Base-by-base conservation (phyloP, 2,888 invertebrate genomes). In the Polydrusus cervinus region DNA sequence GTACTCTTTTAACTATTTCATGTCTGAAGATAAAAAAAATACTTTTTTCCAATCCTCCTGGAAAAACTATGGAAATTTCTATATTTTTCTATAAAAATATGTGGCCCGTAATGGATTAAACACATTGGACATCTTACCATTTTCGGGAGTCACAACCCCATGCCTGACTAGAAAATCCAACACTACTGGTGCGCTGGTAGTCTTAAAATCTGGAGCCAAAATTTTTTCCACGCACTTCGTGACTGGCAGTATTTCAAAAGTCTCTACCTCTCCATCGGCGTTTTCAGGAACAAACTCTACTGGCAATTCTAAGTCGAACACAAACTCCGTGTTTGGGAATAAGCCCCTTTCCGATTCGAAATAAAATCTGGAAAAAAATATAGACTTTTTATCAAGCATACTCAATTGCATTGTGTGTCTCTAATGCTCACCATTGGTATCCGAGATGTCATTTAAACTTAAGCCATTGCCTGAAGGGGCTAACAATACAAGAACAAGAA, bases 321-420 rank as follows among this genome's bases (percentile, higher is more conserved):
- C 94, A 87, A 96, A 97, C 86, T 97, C 96, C 3, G 96, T 97
- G 86, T 98, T 97, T 14, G 98, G 97, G 84, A 97, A 97, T 47
- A 98, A 88, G 0, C 98, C 98, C 82, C 96, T 90, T 86, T 97
- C 96, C 86, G 96, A 96, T 88, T 97, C 97, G 86, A 95, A 97
- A 86, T 94, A 96, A 87, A 97, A 93, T 83, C 94, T 94, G 87
- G 57, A 89, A 89, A 66, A 76, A 75, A 34, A 8, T 7, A 7
- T 34, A 10, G 34, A 7, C 7, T 8, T 34, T 6, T 34, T 34
- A 34, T 34, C 7, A 34, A 34, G 10, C 34, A 34, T 34, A 34
- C 7, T 10, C 3, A 34, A 34, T 34, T 34, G 7, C 10, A 34
- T 34, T 34, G 34, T 25, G 25, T 25, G 25, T 25, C 25, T 1